Evolutionary conservation across 2,888 invertebrate species (phyloP).

Genomic region (Clistopyga incitator): DNA sequence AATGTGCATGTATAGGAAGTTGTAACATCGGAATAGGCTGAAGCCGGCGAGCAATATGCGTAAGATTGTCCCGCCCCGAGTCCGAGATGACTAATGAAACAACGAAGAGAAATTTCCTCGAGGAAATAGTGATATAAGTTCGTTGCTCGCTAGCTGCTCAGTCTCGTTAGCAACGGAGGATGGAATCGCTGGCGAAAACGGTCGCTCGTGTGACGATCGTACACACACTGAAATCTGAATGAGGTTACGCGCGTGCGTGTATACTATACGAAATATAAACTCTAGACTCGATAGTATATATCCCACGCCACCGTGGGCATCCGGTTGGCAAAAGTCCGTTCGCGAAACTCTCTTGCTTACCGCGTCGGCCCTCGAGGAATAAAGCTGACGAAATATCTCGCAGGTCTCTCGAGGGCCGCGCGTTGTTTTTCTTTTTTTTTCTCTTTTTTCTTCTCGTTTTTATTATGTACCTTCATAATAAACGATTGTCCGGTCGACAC

Average conservation of each 20-base stretch:
- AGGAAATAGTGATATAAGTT: slow-evolving; percentile 19
- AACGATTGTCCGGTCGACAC: slow-evolving; percentile 31
- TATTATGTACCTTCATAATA: not conserved
- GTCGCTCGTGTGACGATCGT: slow-evolving; percentile 4
- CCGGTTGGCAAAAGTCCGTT: slow-evolving; percentile 34
- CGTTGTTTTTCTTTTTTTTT: slow-evolving; percentile 8
- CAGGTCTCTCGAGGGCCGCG: slow-evolving; percentile 6
- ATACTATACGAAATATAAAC: slow-evolving; percentile 28
- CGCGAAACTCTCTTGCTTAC: slow-evolving; percentile 41
- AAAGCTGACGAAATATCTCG: slow-evolving; percentile 57
- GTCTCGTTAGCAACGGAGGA: slow-evolving; percentile 37
- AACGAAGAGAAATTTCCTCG: slow-evolving; percentile 18
- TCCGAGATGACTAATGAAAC: not conserved
- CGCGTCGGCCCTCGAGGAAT: slow-evolving; percentile 41
- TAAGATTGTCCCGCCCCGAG: not conserved
- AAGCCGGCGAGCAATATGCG: slow-evolving; percentile 9
- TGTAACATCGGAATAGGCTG: not conserved
- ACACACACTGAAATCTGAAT: not conserved
- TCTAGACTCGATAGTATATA: slow-evolving; percentile 24
- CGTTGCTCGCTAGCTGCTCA: slow-evolving; percentile 6
- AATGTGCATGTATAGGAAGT: not conserved
- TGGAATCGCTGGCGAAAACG: slow-evolving; percentile 22
- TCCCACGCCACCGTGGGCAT: slow-evolving; percentile 23
- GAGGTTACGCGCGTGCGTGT: not conserved
- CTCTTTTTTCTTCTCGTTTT: slow-evolving; percentile 12